A percentile compares a stretch with the other conserved stretches of the same genome.
phyloP scores from a whole-genome alignment of 2,888 invertebrate genomes.

The Therioaphis trifolii region DNA sequence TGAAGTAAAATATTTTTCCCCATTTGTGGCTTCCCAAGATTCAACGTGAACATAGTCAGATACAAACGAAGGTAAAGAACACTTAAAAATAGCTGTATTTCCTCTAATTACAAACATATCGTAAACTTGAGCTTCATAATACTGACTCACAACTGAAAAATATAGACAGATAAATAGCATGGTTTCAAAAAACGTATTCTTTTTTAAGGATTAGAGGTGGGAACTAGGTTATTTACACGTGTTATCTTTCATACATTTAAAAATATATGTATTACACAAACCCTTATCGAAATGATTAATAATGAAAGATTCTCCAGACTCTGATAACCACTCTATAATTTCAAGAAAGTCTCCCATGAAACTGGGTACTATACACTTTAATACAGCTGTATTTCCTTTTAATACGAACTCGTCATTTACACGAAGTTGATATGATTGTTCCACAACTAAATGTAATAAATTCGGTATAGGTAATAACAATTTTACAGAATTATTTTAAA shows the following conservation, averaged over 20 bases:
- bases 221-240: background rate
- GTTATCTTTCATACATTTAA: constrained; percentile 4
- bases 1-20: constrained; percentile 53
- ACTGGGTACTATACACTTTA: constrained; percentile 91
- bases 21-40: constrained; percentile 77
- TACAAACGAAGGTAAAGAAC: constrained; percentile 85
- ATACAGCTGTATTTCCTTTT: constrained; percentile 87
- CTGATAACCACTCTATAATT: constrained; percentile 70
- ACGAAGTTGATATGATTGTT: constrained; percentile 84
- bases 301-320: constrained; percentile 35
- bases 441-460: constrained; percentile 74
- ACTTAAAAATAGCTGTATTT: constrained; percentile 84
- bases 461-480: background rate
- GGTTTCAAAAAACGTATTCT: background rate
- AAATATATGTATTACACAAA: constrained; percentile 32
- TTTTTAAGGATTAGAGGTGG: background rate
- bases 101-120: constrained; percentile 88
- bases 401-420: constrained; percentile 91
- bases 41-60: constrained; percentile 85
- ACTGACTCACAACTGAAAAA: constrained; percentile 82
- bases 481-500: background rate
- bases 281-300: constrained; percentile 27
- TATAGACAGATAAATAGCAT: constrained; percentile 7
- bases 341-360: constrained; percentile 93
- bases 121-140: constrained; percentile 85